A percentile compares a stretch with the other conserved stretches of the same genome.
These are phyloP conservation scores for Drosophila elegans DNA, from an alignment of 1,140 invertebrate genomes.

Conservation along the genomic window DNA sequence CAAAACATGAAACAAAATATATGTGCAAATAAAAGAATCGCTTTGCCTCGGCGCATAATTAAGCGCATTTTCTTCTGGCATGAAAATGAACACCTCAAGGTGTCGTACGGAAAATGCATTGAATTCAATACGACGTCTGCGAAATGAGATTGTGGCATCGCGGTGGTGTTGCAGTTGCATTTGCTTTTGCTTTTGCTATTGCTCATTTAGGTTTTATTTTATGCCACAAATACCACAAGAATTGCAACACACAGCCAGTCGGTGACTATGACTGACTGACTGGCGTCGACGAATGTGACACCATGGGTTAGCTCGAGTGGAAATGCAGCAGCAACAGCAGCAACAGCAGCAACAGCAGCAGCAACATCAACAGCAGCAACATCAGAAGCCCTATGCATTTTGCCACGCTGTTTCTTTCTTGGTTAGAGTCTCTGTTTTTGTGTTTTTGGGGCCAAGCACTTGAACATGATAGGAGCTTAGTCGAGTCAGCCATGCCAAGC, in stretches of 20 bases:
- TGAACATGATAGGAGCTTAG: slow-evolving; percentile 81
- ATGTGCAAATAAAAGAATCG: slow-evolving; percentile 46
- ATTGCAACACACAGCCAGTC: slow-evolving; percentile 58
- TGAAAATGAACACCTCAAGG: slow-evolving; percentile 83
- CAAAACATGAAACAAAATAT: slow-evolving; percentile 16
- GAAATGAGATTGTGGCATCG: slow-evolving; percentile 60
- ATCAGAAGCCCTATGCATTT: slow-evolving; percentile 67
- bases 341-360: slow-evolving; percentile 34
- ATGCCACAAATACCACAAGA: slow-evolving; percentile 81
- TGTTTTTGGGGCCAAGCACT: slow-evolving; percentile 73
- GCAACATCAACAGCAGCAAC: slow-evolving; percentile 35
- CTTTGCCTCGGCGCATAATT: slow-evolving; percentile 68
- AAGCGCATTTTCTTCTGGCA: slow-evolving; percentile 80
- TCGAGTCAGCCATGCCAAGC: slow-evolving; percentile 60
- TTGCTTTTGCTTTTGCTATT: slow-evolving; percentile 27
- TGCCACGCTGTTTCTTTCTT: slow-evolving; percentile 36
- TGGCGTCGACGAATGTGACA: slow-evolving; percentile 52
- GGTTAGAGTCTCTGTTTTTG: slow-evolving; percentile 37
- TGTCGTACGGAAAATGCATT: slow-evolving; percentile 61
- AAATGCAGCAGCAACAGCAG: slow-evolving; percentile 57
- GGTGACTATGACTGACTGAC: slow-evolving; percentile 53
- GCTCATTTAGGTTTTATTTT: slow-evolving; percentile 79
- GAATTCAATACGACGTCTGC: slow-evolving; percentile 68
- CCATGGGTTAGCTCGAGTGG: slow-evolving; percentile 70
- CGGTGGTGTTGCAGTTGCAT: slow-evolving; percentile 30